These are phyloP conservation scores for Oxyura jamaicensis DNA, from an alignment of 2,113 vertebrate genomes.

Conservation along the genomic window DNA sequence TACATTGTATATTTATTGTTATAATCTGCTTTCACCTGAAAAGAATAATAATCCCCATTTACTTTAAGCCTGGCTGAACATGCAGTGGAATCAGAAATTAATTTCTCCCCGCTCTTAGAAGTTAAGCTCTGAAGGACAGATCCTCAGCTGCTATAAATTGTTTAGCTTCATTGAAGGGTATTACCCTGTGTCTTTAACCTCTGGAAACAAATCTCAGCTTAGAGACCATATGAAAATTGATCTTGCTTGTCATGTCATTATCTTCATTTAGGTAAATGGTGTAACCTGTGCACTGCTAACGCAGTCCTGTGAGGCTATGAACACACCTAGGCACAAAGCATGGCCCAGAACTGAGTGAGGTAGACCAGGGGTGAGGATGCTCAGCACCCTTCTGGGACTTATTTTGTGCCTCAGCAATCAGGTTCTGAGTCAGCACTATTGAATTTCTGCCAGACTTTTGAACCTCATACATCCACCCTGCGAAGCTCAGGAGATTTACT, in stretches of 20 bases:
- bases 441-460: background rate
- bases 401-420: background rate
- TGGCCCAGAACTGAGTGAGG: background rate
- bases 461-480: background rate
- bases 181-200: conserved; percentile 53
- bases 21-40: conserved; percentile 63
- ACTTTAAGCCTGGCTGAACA: conserved; percentile 60
- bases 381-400: background rate
- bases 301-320: background rate
- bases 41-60: conserved; percentile 57
- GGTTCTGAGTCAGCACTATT: background rate
- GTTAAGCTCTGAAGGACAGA: conserved; percentile 53
- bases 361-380: background rate
- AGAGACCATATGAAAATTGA: conserved; percentile 62
- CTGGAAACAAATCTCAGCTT: conserved; percentile 49
- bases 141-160: conserved; percentile 53
- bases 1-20: conserved; percentile 33
- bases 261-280: conserved; percentile 37
- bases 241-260: conserved; percentile 50
- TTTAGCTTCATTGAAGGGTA: conserved; percentile 33
- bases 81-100: conserved; percentile 49
- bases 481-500: background rate
- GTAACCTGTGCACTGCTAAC: background rate
- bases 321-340: background rate
- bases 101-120: conserved; percentile 45